Evolutionary conservation across 2,113 vertebrate genomes (phyloP).

Genomic region (Eublepharis macularius): DNA sequence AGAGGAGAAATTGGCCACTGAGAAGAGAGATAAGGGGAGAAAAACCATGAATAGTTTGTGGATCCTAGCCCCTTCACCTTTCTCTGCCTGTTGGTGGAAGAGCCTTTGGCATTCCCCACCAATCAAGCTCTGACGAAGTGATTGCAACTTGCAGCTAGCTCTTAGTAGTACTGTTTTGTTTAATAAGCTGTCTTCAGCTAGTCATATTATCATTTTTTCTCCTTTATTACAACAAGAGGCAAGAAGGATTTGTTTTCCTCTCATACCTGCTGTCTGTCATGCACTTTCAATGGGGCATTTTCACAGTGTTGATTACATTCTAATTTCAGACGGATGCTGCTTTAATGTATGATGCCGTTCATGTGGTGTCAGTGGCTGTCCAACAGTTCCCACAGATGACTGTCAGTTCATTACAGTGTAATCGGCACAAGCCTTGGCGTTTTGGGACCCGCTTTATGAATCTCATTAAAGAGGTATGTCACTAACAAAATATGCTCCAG

Average conservation of each 20-base stretch:
- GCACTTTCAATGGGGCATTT: background rate
- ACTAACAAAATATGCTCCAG: background rate
- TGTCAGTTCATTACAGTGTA: constrained; percentile 97
- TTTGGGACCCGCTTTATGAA: constrained; percentile 97
- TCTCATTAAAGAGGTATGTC: constrained; percentile 94
- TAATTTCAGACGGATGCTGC: constrained; percentile 92
- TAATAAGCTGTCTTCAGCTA: background rate
- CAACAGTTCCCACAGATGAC: constrained; percentile 99
- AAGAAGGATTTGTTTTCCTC: background rate
- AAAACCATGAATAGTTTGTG: no score
- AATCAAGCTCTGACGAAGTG: background rate
- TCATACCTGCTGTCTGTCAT: fast-evolving
- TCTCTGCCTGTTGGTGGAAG: background rate
- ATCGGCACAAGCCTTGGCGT: constrained; percentile 97
- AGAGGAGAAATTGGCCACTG: no score
- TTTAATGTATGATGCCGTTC: constrained; percentile 96
- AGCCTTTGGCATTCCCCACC: background rate
- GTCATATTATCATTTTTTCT: background rate
- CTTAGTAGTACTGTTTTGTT: background rate
- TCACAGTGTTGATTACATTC: constrained; percentile 29
- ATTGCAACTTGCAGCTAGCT: background rate
- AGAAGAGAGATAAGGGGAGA: no score
- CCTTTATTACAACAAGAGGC: background rate
- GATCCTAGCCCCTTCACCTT: no score
- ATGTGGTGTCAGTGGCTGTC: constrained; percentile 95